Percentiles rank a stretch among this genome's conserved stretches.
phyloP scores from a whole-genome alignment of 2,888 invertebrate genomes.

The Hyposoter didymator region DNA sequence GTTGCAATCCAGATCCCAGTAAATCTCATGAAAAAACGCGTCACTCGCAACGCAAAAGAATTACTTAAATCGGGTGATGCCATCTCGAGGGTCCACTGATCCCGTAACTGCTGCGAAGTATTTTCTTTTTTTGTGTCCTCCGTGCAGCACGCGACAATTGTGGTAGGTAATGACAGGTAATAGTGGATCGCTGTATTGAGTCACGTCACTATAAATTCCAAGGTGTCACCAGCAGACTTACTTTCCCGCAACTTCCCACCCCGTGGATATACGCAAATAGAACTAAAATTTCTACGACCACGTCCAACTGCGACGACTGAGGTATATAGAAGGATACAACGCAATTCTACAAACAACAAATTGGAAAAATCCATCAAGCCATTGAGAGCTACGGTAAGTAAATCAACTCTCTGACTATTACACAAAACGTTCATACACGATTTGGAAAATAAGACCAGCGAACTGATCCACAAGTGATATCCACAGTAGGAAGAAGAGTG shows the following conservation, averaged over 20 bases:
- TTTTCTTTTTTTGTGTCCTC: not conserved
- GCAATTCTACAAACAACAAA: not conserved
- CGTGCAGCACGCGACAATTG: slow-evolving; percentile 3
- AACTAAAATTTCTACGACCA: not conserved
- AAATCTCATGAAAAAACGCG: slow-evolving; percentile 12
- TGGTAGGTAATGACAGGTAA: not conserved
- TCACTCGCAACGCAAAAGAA: not conserved
- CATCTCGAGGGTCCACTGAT: not conserved
- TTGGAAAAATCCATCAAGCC: not conserved
- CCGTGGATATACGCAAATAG: not conserved
- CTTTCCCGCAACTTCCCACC: not conserved
- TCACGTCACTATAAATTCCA: not conserved
- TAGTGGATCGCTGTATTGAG: not conserved
- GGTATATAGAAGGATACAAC: not conserved
- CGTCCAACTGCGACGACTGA: not conserved
- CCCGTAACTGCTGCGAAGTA: not conserved
- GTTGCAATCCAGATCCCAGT: not conserved
- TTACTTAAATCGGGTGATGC: not conserved
- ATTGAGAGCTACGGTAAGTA: not conserved
- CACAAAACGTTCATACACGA: too few relatives aligned
- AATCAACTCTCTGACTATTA: not conserved
- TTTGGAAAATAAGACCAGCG: too few relatives aligned
- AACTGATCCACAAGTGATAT: too few relatives aligned
- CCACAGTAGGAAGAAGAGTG: too few relatives aligned
- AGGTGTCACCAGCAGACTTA: not conserved